Conservation (phyloP, 2,888 invertebrate genomes). For the Ischnus inquisitorius region DNA sequence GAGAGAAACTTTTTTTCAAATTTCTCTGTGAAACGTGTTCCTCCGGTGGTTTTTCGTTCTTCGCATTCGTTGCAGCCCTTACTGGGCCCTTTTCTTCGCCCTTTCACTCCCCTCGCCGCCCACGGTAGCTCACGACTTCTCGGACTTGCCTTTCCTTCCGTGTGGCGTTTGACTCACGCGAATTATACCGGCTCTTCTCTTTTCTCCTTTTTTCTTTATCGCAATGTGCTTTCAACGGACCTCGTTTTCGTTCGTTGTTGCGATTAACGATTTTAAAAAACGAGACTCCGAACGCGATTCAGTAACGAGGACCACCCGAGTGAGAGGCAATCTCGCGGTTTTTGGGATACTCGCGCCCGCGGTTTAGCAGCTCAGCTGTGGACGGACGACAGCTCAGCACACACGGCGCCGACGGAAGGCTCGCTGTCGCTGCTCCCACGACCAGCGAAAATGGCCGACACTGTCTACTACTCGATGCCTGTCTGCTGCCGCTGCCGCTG, state of each 20-base stretch:
- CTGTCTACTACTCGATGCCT: constrained; percentile 64
- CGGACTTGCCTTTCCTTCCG: neutral
- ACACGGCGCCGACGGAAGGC: constrained; percentile 78
- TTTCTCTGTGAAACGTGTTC: constrained; percentile 7
- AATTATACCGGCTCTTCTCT: neutral
- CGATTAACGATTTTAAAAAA: constrained; percentile 7
- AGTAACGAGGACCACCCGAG: constrained; percentile 3
- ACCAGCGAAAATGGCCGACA: constrained; percentile 79
- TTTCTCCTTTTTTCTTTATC: neutral
- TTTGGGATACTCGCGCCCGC: constrained; percentile 70
- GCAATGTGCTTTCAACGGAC: neutral
- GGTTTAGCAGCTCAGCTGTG: constrained; percentile 81
- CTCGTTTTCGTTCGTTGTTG: neutral
- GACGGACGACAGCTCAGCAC: constrained; percentile 78
- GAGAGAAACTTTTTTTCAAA: neutral
- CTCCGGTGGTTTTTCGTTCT: constrained; percentile 24
- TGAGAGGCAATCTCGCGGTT: constrained; percentile 33
- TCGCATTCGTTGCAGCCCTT: constrained; percentile 37
- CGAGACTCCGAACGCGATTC: neutral
- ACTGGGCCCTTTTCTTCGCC: constrained; percentile 15
- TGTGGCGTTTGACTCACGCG: constrained; percentile 13
- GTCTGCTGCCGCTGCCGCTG: constrained; percentile 16
- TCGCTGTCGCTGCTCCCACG: constrained; percentile 71
- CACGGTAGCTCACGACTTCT: constrained; percentile 23
- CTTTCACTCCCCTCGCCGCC: constrained; percentile 30